A percentile compares a stretch with the other conserved stretches of the same genome.
phyloP scores from a whole-genome alignment of 2,888 invertebrate genomes.

The Nudaria mundana region DNA sequence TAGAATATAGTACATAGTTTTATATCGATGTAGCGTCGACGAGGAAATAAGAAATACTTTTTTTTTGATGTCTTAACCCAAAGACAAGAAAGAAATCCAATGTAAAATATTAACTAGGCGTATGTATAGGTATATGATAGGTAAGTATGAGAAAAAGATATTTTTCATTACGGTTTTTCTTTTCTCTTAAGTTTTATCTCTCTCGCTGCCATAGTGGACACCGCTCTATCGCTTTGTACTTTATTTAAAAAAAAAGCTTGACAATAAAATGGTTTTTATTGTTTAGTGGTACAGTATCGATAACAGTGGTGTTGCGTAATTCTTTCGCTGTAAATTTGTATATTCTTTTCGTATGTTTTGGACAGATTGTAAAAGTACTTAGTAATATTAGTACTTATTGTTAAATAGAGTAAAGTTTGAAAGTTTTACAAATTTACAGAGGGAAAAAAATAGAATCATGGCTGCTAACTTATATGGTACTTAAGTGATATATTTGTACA shows the following conservation, averaged over 20 bases:
- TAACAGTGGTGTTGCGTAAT: conserved; percentile 20
- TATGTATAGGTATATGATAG: conserved; percentile 49
- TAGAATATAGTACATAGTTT: conserved; percentile 56
- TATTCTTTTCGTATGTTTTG: conserved; percentile 4
- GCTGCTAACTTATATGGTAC: conserved; percentile 69
- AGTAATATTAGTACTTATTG: conserved; percentile 14
- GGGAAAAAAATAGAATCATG: conserved; percentile 26
- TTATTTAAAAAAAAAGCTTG: conserved; percentile 28
- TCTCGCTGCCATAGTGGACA: conserved; percentile 66
- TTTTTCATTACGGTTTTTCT: conserved; percentile 58
- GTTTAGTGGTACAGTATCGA: conserved; percentile 17
- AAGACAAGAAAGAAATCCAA: conserved; percentile 39
- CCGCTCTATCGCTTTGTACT: conserved; percentile 30
- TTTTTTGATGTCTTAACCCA: conserved; percentile 35
- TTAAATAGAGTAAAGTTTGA: conserved; percentile 16
- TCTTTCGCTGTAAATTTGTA: conserved; percentile 27
- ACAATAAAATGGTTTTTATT: conserved; percentile 30
- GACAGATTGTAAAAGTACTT: conserved; percentile 3
- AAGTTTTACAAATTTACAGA: conserved; percentile 33
- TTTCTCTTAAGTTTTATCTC: conserved; percentile 34
- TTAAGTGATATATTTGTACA: conserved; percentile 49
- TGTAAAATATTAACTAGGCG: conserved; percentile 70
- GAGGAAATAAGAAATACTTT: conserved; percentile 11
- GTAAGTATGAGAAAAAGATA: conserved; percentile 66
- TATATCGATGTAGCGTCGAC: conserved; percentile 38